Conservation (phyloP, 1,140 invertebrate species). For the Bombus difficillimus region DNA sequence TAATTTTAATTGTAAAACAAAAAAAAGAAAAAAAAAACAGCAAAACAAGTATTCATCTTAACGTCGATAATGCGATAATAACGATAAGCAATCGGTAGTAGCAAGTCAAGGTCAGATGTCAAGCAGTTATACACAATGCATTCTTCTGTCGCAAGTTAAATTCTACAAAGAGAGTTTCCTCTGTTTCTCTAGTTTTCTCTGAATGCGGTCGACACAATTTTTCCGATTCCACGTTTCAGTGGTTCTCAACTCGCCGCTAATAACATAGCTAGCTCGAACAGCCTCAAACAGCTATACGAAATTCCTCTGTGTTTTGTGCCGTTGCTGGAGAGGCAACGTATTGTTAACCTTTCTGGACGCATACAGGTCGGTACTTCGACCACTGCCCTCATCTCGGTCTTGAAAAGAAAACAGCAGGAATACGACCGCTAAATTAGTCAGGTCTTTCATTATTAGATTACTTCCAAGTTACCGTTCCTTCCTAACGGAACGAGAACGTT, state of each 20-base stretch:
- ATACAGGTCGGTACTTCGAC: constrained; percentile 19
- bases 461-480: not conserved
- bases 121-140: not conserved
- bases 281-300: constrained; percentile 36
- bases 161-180: not conserved
- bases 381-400: not conserved
- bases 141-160: not conserved
- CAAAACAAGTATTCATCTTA: too few species aligned
- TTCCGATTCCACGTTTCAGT: constrained; percentile 63
- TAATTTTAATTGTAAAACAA: too few species aligned
- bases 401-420: not conserved
- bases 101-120: constrained; percentile 21
- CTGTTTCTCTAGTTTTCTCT: not conserved
- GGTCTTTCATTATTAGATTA: constrained; percentile 10
- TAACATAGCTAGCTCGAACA: not conserved
- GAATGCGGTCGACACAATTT: constrained; percentile 59
- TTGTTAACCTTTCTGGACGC: constrained; percentile 48
- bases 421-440: not conserved
- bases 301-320: constrained; percentile 38
- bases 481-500: not conserved
- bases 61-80: too few species aligned
- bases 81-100: not conserved
- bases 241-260: constrained; percentile 48
- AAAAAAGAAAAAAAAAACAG: too few species aligned
- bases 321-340: constrained; percentile 24